These are phyloP conservation scores for Nemopilema nomurai DNA, from an alignment of 30 jellyfish, hydroid and myxozoan species.

Conservation along the genomic window DNA sequence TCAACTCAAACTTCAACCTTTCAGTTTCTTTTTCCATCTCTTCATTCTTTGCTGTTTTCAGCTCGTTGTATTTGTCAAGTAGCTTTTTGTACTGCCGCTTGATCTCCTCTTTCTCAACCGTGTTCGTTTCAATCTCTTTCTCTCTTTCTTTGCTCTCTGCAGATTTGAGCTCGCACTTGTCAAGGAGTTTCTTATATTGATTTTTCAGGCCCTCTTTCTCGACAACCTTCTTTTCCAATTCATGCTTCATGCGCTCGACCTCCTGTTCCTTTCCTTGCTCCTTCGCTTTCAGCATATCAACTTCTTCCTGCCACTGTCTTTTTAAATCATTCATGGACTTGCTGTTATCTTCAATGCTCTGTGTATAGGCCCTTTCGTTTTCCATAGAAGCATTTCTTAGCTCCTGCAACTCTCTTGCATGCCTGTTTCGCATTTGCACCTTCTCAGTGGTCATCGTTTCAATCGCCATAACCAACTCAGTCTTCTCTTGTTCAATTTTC, in stretches of 20 bases:
- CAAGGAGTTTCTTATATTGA: background rate
- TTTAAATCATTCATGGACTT: background rate
- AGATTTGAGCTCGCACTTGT: background rate
- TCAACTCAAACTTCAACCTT: background rate
- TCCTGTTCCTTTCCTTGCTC: background rate
- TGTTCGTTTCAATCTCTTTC: no score
- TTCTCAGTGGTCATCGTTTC: background rate
- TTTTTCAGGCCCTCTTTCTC: background rate
- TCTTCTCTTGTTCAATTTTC: background rate
- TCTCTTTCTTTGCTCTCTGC: no score
- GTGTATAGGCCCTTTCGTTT: background rate
- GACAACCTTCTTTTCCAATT: background rate
- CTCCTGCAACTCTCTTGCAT: background rate
- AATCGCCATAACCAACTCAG: background rate
- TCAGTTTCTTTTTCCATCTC: background rate
- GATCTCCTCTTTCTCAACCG: background rate
- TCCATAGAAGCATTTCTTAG: background rate
- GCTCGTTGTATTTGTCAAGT: background rate
- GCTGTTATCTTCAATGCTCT: background rate
- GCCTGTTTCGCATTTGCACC: background rate
- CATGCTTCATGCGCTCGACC: background rate
- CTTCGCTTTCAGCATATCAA: background rate
- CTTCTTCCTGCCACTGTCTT: background rate
- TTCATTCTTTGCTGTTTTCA: background rate
- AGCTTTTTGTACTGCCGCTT: background rate